Base-by-base conservation (phyloP, 2,113 vertebrate genomes). In the Hemicordylus capensis region DNA sequence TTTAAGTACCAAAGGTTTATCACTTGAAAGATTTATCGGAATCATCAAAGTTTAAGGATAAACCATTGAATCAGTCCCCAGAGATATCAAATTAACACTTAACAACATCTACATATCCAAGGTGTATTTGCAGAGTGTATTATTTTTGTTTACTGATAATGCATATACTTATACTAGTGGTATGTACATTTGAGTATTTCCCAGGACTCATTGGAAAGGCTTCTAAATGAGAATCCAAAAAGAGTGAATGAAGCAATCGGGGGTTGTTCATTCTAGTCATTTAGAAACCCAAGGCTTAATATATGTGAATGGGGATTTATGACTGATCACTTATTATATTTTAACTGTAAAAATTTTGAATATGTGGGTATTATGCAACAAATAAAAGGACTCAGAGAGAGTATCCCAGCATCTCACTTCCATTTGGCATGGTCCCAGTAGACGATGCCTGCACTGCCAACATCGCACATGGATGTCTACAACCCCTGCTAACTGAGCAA, bases 271-370 rank as follows among this genome's bases (percentile, higher is more conserved):
- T 87, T 58, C 79, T 86, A 90, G 90, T 81, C 14, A 92, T 91
- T 92, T 82, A 0, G 0, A 88, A 94, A 95, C 83, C 39, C 88
- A 92, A 31, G 86, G 80, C 56, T 90, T 94, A 90, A 91, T 76
- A 61, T 87, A 89, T 37, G 83, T 85, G 83, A 95, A 91, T 88
- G 67, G 70, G 85, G 81, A 90, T 94, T 92, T 93, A 85, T 95
- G 91, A 96, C 77, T 95, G 95, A 96, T 96, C 86, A 93, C 88
- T 89, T 91, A 87, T 90, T 95, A 94, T 91, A 96, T 92, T 96
- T 89, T 96, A 94, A 95, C 94, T 92, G 91, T 88, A 95, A 96
- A 90, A 94, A 95, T 94, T 87, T 90, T 63, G 87, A 95, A 96
- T 95, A 91, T 91, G 94, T 0, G 0, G 82, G 66, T 91, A 93